Base-by-base conservation (phyloP, 2,797 vertebrate species). In the Smutsia gigantea region DNA sequence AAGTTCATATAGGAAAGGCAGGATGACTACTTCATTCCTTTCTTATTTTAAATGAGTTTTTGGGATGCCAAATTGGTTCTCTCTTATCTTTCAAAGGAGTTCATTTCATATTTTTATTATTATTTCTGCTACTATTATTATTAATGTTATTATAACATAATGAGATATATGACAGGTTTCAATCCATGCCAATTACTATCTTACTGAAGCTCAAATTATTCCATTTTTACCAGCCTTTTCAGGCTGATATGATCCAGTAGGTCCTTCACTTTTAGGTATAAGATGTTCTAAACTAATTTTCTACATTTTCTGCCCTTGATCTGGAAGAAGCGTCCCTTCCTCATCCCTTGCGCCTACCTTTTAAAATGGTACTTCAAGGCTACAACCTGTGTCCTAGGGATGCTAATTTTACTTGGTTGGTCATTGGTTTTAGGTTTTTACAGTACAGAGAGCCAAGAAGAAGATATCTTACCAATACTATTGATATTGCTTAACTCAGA, bases 311-410 rank as follows among this genome's bases (percentile, higher is more conserved):
- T 71, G 59, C n/a, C 49, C 85, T 46, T 29, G 3, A 39, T 85
- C 29, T 81, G 42, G 31, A 96, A 63, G 46, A 53, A 79, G n/a
- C 1, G 25, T 10, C 10, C 7, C 7, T 37, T 57, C n/a, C n/a
- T 49, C 9, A 19, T 1, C 17, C 31, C 4, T 0, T 7, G 0
- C n/a, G n/a, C n/a, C 7, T 25, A 53, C 2, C 27, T 25, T 55
- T 64, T 53, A 66, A 59, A 59, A 55, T 79, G 34, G 5, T 46
- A 53, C 79, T 64, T 88, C 25, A 27, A 72, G 66, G 37, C 42
- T 27, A 75, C 37, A 13, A 7, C 12, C 84, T 69, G 21, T 37
- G 34, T 39, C 25, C 63, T 49, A 71, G 39, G 59, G 12, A 49
- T 25, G 39, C 13, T 63, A 31, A 10, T 66, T 88, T 49, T 23